Evolutionary conservation across 2,888 invertebrate species (phyloP).

Genomic region (Drosophila macrospina): DNA sequence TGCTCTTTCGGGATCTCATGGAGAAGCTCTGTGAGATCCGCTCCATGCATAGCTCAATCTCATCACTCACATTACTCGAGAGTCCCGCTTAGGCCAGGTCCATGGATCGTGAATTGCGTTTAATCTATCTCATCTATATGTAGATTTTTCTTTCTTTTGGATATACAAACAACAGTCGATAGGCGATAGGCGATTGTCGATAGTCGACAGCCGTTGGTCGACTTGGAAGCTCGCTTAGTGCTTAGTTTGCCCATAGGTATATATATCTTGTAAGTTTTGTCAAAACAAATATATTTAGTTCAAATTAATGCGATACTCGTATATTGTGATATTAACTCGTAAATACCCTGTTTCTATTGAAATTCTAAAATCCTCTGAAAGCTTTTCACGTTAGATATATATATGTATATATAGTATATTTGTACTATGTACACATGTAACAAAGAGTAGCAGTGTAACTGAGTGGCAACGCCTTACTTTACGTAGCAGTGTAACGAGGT

Average conservation of each 20-base stretch:
- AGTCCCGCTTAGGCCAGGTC: conserved; percentile 41
- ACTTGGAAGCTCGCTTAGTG: conserved; percentile 40
- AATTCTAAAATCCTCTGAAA: too few relatives aligned
- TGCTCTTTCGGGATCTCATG: conserved; percentile 89
- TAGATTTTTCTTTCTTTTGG: conserved; percentile 1
- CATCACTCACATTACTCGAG: conserved; percentile 64
- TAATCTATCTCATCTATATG: too few relatives aligned
- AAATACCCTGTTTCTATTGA: too few relatives aligned
- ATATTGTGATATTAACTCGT: background rate
- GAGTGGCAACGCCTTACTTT: too few relatives aligned
- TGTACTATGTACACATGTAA: too few relatives aligned
- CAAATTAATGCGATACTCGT: conserved; percentile 3
- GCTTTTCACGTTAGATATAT: too few relatives aligned
- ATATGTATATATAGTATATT: too few relatives aligned
- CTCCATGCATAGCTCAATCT: conserved; percentile 34
- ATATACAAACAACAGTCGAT: background rate
- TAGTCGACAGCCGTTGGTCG: background rate
- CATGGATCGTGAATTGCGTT: background rate
- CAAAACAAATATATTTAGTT: conserved; percentile 19
- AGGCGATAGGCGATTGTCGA: too few relatives aligned
- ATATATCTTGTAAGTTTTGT: conserved; percentile 25
- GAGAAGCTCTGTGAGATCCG: conserved; percentile 85
- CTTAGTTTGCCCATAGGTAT: conserved; percentile 2
- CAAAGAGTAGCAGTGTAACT: too few relatives aligned
- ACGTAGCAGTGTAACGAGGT: too few relatives aligned